A percentile compares a stretch with the other conserved stretches of the same genome.
Conservation (phyloP, 2,888 invertebrate species). For the Acrocera orbiculus region DNA sequence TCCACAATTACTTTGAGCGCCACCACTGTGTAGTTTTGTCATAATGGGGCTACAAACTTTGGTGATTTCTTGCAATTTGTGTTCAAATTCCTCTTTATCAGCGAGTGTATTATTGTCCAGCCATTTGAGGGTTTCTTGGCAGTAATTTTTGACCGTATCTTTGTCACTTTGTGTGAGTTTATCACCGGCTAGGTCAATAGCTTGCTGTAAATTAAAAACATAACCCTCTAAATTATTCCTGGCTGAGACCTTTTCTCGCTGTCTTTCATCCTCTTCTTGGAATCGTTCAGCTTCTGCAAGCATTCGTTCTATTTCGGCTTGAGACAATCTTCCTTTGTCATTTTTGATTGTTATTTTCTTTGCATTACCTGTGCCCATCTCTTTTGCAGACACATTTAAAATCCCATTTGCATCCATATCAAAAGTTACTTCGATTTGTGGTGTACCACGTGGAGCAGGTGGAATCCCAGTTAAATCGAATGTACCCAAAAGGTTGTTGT, state of each 20-base stretch:
- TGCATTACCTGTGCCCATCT: constrained; percentile 41
- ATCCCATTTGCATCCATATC: constrained; percentile 79
- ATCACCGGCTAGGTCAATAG: constrained; percentile 41
- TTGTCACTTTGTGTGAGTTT: constrained; percentile 46
- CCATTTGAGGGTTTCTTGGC: constrained; percentile 47
- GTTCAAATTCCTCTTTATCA: constrained; percentile 52
- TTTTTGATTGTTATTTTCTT: constrained; percentile 63
- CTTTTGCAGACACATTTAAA: constrained; percentile 62
- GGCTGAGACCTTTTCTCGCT: constrained; percentile 42
- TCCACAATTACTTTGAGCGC: constrained; percentile 15
- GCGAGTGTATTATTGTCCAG: constrained; percentile 56
- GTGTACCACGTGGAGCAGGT: constrained; percentile 71
- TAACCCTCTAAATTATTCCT: constrained; percentile 54
- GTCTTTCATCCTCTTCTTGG: constrained; percentile 49
- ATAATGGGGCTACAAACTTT: constrained; percentile 24
- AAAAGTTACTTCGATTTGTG: constrained; percentile 66
- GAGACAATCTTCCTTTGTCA: constrained; percentile 56
- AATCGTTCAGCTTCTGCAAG: constrained; percentile 50
- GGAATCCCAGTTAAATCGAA: constrained; percentile 89
- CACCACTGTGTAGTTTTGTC: constrained; percentile 14
- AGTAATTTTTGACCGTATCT: constrained; percentile 44
- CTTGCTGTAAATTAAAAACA: constrained; percentile 47
- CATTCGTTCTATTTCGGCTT: constrained; percentile 62
- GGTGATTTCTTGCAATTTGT: constrained; percentile 17
- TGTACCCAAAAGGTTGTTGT: constrained; percentile 81